These are phyloP conservation scores for Himalopsyche japonica DNA, from an alignment of 2,888 invertebrate genomes.

Conservation along the genomic window DNA sequence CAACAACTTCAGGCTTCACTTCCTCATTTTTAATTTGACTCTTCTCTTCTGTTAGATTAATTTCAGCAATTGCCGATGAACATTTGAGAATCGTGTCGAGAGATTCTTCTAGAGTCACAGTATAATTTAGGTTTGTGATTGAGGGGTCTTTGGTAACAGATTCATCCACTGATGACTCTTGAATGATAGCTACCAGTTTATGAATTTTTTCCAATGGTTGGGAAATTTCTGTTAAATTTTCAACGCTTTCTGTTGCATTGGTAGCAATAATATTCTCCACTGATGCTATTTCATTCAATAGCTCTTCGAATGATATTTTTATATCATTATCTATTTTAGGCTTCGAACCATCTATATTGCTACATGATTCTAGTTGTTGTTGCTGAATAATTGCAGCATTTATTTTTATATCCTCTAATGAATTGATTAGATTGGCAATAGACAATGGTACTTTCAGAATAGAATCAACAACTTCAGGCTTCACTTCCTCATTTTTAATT, in stretches of 20 bases:
- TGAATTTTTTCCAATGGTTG: neutral
- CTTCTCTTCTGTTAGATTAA: neutral
- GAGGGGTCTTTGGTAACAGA: neutral
- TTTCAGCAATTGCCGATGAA: neutral
- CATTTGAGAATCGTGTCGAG: neutral
- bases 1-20: too few species aligned
- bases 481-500: too few species aligned
- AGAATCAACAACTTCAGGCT: too few species aligned
- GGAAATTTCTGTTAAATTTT: neutral
- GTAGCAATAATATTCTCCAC: constrained; percentile 33
- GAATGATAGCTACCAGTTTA: constrained; percentile 17
- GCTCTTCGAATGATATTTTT: constrained; percentile 38
- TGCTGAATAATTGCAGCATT: too few species aligned
- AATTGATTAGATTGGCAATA: too few species aligned
- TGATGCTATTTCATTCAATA: constrained; percentile 42
- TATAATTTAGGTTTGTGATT: neutral
- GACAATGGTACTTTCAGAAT: too few species aligned
- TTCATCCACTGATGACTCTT: neutral
- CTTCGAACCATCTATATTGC: neutral
- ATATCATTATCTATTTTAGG: neutral
- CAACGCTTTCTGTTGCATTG: neutral
- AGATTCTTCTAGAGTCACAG: neutral
- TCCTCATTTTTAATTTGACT: too few species aligned
- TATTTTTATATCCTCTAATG: too few species aligned
- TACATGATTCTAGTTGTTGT: too few species aligned